A percentile compares a stretch with the other conserved stretches of the same genome.
phyloP scores from a whole-genome alignment of 2,113 vertebrate species.

The Paralichthys olivaceus region DNA sequence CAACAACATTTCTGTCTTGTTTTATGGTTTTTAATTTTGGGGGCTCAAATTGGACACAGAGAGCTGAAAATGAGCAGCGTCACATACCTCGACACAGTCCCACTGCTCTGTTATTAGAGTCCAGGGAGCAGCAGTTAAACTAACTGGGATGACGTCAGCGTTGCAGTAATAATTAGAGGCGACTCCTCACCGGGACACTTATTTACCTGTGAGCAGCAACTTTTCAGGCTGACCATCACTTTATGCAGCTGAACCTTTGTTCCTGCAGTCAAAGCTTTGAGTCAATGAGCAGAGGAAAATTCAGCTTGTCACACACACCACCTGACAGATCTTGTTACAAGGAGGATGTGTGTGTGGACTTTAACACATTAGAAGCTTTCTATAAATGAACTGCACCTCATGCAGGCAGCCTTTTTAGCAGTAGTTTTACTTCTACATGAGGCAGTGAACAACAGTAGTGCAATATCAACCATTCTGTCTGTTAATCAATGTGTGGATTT shows the following conservation, averaged over 20 bases:
- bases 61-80: background rate
- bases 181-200: constrained; percentile 1
- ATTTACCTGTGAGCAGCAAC: constrained; percentile 22
- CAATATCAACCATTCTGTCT: constrained; percentile 14
- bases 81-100: background rate
- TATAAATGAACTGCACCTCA: background rate
- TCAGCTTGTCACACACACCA: background rate
- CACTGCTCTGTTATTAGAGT: constrained; percentile 17
- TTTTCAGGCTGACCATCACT: background rate
- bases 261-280: background rate
- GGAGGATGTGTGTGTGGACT: constrained; percentile 20
- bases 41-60: no score
- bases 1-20: no score
- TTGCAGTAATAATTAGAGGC: constrained; percentile 25
- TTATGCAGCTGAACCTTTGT: constrained; percentile 18
- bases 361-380: constrained; percentile 10
- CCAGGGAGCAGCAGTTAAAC: constrained; percentile 15
- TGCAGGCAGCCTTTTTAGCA: background rate
- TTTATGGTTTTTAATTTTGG: background rate
- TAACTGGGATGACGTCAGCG: constrained; percentile 16
- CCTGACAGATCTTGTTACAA: constrained; percentile 12
- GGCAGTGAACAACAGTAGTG: background rate
- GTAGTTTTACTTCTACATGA: background rate
- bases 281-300: background rate
- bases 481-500: constrained; percentile 15